phyloP scores from a whole-genome alignment of 2,113 vertebrate species.

The Trogon surrucura region DNA sequence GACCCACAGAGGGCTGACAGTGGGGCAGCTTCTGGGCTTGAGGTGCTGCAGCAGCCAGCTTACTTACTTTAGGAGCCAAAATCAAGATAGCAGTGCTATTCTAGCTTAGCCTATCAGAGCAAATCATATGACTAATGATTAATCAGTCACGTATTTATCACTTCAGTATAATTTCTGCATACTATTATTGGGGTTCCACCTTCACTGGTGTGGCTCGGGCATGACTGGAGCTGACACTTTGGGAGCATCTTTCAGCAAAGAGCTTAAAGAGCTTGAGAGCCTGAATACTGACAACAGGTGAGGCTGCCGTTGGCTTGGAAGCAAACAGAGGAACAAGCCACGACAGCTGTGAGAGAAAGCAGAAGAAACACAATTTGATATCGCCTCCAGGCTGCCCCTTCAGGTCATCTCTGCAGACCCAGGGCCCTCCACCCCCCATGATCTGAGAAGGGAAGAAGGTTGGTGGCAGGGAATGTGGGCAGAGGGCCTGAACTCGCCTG shows the following conservation, averaged over 20 bases:
- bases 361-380: conserved; percentile 40
- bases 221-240: neutral
- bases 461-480: neutral
- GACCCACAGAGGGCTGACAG: fast-evolving
- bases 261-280: conserved; percentile 28
- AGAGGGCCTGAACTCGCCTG: neutral
- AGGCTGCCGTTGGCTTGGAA: neutral
- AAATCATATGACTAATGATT: conserved; percentile 19
- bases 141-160: conserved; percentile 33
- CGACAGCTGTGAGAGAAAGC: conserved; percentile 34
- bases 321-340: conserved; percentile 10
- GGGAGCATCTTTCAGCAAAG: conserved; percentile 47
- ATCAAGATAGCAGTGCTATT: neutral
- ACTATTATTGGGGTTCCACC: neutral
- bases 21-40: neutral
- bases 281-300: conserved; percentile 50
- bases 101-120: neutral
- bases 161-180: conserved; percentile 8
- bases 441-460: neutral
- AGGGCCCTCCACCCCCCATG: neutral
- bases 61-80: neutral
- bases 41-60: neutral
- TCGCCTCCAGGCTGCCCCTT: neutral
- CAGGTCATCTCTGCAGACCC: neutral
- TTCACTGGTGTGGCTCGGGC: neutral